Evolutionary conservation across 1,140 invertebrate species (phyloP).

Genomic region (Temnothorax longispinosus): DNA sequence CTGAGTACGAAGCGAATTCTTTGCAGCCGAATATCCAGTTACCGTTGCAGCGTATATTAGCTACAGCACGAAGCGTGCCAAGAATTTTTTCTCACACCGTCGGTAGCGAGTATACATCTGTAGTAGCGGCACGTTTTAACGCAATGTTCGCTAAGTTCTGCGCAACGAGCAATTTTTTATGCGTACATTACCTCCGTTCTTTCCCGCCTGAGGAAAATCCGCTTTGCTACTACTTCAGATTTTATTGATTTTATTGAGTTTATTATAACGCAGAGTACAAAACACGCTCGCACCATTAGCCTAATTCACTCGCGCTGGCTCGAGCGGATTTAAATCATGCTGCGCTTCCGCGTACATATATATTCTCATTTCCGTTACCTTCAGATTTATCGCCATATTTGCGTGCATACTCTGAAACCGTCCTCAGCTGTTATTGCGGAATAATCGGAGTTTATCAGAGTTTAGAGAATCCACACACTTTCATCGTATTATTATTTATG

Average conservation of each 20-base stretch:
- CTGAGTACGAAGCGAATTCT: constrained; percentile 14
- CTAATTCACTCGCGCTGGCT: constrained; percentile 42
- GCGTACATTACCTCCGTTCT: not conserved
- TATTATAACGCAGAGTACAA: constrained; percentile 21
- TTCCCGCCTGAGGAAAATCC: not conserved
- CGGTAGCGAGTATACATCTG: not conserved
- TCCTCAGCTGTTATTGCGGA: not conserved
- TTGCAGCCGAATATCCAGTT: constrained; percentile 39
- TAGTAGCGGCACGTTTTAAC: constrained; percentile 34
- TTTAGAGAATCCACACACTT: constrained; percentile 14
- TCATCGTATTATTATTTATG: not conserved
- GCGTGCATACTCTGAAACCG: constrained; percentile 9
- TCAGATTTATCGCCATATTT: constrained; percentile 53
- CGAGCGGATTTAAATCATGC: constrained; percentile 43
- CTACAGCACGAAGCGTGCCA: constrained; percentile 38
- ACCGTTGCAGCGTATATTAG: constrained; percentile 37
- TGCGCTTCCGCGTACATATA: constrained; percentile 27
- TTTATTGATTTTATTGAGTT: constrained; percentile 51
- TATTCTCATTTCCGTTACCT: constrained; percentile 47
- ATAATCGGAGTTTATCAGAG: constrained; percentile 36
- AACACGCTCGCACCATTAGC: constrained; percentile 45
- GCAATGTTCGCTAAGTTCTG: constrained; percentile 32
- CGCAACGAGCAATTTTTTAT: constrained; percentile 30
- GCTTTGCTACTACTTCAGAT: constrained; percentile 2
- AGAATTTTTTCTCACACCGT: constrained; percentile 46